Percentiles rank a stretch among this genome's conserved stretches.
These are phyloP conservation scores for Odontesthes bonariensis DNA, from an alignment of 2,113 vertebrate genomes.

Conservation along the genomic window DNA sequence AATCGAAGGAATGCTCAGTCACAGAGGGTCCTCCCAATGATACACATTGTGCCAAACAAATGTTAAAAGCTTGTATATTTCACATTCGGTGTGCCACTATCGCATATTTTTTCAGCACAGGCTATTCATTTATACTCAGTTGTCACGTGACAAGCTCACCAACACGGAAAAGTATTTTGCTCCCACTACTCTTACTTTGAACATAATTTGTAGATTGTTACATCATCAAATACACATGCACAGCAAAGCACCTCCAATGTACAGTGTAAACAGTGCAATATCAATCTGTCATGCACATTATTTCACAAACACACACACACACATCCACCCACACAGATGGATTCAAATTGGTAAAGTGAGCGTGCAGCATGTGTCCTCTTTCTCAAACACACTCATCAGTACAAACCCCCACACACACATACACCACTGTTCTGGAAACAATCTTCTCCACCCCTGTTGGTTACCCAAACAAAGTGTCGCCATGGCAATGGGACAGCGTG, in stretches of 20 bases:
- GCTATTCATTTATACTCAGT: not conserved
- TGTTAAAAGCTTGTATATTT: not conserved
- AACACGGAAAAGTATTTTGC: too few species aligned
- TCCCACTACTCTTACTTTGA: too few species aligned
- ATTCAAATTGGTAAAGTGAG: slow-evolving; percentile 19
- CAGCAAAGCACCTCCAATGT: slow-evolving; percentile 7
- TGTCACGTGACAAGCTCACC: too few species aligned
- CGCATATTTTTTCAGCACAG: not conserved
- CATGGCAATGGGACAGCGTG: slow-evolving; percentile 40
- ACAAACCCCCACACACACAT: slow-evolving; percentile 24
- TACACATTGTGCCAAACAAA: not conserved
- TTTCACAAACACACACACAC: slow-evolving; percentile 22
- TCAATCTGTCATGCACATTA: slow-evolving; percentile 20
- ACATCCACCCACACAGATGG: not conserved
- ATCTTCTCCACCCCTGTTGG: slow-evolving; percentile 71
- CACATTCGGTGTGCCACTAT: not conserved
- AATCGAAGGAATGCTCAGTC: not conserved
- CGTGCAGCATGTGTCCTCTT: slow-evolving; percentile 9
- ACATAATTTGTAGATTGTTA: slow-evolving; percentile 4
- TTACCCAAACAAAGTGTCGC: slow-evolving; percentile 70
- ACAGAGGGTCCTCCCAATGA: not conserved
- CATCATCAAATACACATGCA: not conserved
- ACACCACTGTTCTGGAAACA: slow-evolving; percentile 68
- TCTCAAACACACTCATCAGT: slow-evolving; percentile 9
- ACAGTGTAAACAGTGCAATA: slow-evolving; percentile 27